Evolutionary conservation across 1,140 invertebrate species (phyloP).

Genomic region (Andricus grossulariae): DNA sequence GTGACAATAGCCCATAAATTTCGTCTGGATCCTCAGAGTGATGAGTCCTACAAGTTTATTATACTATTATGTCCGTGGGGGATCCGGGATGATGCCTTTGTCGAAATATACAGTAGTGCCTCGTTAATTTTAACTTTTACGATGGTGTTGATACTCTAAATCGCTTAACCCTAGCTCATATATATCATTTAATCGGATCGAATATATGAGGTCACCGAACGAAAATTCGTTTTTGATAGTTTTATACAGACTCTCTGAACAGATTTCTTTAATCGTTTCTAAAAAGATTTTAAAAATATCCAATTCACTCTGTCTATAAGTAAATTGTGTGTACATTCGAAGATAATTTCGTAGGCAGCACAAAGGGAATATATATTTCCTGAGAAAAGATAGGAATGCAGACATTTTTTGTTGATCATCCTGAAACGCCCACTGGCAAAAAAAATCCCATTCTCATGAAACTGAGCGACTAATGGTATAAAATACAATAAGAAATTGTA

Average conservation of each 20-base stretch:
- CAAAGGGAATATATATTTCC: too few relatives aligned
- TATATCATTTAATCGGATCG: background rate
- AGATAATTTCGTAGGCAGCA: too few relatives aligned
- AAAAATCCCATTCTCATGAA: too few relatives aligned
- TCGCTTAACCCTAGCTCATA: background rate
- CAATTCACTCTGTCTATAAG: too few relatives aligned
- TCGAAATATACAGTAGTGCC: slow-evolving; percentile 18
- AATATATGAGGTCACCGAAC: background rate
- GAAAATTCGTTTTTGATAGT: background rate
- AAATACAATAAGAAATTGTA: too few relatives aligned
- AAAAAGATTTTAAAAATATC: too few relatives aligned
- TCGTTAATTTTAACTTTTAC: slow-evolving; percentile 37
- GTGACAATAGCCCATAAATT: slow-evolving; percentile 15
- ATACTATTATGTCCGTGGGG: slow-evolving; percentile 22
- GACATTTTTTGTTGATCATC: too few relatives aligned
- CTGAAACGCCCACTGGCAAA: too few relatives aligned
- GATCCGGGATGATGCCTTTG: slow-evolving; percentile 15
- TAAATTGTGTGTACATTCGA: too few relatives aligned
- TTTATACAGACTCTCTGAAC: background rate
- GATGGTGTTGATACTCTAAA: slow-evolving; percentile 17
- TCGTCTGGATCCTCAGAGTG: background rate
- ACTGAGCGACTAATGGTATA: too few relatives aligned
- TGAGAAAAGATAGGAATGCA: too few relatives aligned
- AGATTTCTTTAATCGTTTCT: background rate
- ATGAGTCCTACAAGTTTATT: slow-evolving; percentile 17